Conservation (phyloP, 1,140 invertebrate genomes). For the Ceratosolen fusciceps region DNA sequence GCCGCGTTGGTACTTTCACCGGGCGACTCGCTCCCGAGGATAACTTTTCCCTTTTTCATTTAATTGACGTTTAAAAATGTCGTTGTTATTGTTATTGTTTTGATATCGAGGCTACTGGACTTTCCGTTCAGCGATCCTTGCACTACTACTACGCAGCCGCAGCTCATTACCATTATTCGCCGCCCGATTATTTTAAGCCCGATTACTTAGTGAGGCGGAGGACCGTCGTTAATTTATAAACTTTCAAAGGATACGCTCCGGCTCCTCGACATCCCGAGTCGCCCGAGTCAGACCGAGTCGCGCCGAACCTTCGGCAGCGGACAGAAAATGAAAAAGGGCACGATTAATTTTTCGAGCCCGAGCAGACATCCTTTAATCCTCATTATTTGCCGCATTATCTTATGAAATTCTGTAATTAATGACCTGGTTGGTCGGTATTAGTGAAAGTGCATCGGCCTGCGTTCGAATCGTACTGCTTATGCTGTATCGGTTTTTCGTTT, state of each 20-base stretch:
- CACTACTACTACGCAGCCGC: too few species aligned
- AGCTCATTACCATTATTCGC: neutral
- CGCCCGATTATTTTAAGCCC: neutral
- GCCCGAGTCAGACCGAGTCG: too few species aligned
- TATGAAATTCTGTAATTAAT: neutral
- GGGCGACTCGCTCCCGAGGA: neutral
- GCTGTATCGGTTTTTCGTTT: too few species aligned
- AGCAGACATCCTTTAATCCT: neutral
- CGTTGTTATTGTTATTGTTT: neutral
- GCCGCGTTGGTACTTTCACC: constrained; percentile 22
- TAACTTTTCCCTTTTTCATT: neutral
- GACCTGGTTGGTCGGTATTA: neutral
- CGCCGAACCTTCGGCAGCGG: too few species aligned
- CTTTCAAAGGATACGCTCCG: too few species aligned
- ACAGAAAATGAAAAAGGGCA: too few species aligned
- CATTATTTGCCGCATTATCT: neutral
- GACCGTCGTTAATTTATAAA: neutral
- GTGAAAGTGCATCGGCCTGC: neutral
- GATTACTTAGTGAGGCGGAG: too few species aligned
- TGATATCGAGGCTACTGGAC: neutral
- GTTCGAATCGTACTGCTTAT: too few species aligned
- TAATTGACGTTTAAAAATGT: neutral
- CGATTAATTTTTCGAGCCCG: too few species aligned
- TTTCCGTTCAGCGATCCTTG: neutral
- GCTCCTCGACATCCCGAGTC: too few species aligned